These are phyloP conservation scores for Rousettus leschenaultii DNA, from an alignment of 2,113 vertebrate genomes.

Conservation along the genomic window DNA sequence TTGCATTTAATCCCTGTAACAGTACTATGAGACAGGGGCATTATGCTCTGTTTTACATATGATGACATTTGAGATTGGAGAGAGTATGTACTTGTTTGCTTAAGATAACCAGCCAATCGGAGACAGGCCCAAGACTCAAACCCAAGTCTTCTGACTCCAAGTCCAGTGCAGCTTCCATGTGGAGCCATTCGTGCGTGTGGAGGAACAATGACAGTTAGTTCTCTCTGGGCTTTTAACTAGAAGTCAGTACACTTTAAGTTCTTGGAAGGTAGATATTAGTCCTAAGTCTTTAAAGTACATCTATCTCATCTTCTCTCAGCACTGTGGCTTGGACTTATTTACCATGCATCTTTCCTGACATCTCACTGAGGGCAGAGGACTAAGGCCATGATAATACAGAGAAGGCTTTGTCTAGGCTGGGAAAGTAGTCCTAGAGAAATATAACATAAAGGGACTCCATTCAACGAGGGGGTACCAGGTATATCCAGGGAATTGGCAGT, in stretches of 20 bases:
- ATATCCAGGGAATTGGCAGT: not conserved
- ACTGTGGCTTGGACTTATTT: not conserved
- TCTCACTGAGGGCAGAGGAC: not conserved
- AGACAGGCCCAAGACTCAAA: not conserved
- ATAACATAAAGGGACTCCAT: not conserved
- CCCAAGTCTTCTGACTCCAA: constrained; percentile 63
- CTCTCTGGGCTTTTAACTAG: not conserved
- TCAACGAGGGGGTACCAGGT: not conserved
- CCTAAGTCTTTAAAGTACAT: not conserved
- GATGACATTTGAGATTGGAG: not conserved
- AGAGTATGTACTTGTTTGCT: not conserved
- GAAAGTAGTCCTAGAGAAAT: not conserved
- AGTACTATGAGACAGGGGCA: not conserved
- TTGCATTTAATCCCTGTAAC: not conserved
- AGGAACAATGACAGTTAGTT: not conserved
- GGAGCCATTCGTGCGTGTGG: not conserved
- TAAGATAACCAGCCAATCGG: not conserved
- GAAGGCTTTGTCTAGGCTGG: not conserved
- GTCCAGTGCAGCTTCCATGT: constrained; percentile 39
- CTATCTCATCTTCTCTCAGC: not conserved
- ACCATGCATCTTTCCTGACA: not conserved
- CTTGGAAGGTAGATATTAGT: not conserved
- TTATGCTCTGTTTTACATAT: not conserved
- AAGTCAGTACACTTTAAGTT: constrained; percentile 17
- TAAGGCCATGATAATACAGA: not conserved